Base-by-base conservation (phyloP, 2,888 invertebrate genomes). In the Pseudococcus jackbeardsleyi region DNA sequence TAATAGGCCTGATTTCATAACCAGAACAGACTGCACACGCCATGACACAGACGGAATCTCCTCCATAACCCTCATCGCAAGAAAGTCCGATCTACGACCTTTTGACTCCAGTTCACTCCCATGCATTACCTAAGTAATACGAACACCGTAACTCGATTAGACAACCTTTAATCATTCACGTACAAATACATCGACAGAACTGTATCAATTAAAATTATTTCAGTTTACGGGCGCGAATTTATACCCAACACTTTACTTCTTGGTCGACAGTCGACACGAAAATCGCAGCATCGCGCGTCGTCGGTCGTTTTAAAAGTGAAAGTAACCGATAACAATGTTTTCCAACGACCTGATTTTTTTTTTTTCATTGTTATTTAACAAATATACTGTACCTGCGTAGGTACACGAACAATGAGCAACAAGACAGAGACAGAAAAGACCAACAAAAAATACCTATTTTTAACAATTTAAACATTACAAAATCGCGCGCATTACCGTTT, bases 341-440 rank as follows among this genome's bases (percentile, higher is more conserved):
- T 50, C 39, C 85, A 85, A 59, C 85, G 85, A 85, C 85, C 85
- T 85, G 59, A 85, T 85, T 85, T 33, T 33, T 33, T 33, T 33
- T 84, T 82, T 59, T 84, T 84, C 59, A 64, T 85, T 85, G 85
- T 85, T 85, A 85, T 85, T 85, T 50, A 85, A 85, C 85, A 85
- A 85, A 85, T 50, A 59, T 54, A 54, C 54, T 33, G 26, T 33
- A 33, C 26, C 26, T 33, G 54, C 54, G 54, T 33, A 19, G 5
- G 19, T 19, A 59, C 5, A 50, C 39, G 26, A 85, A 39, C 54
- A 85, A 85, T 59, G 79, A 39, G 19, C 79, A 39, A 59, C 85
- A 39, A n/a, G 26, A 59, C 39, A n/a, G 54, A 50, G 26, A 46
- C 59, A 59, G 50, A 84, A 50, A 2, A 22, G 50, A 84, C 48